These are phyloP conservation scores for Phortica variegata DNA, from an alignment of 1,140 invertebrate species.

Conservation along the genomic window DNA sequence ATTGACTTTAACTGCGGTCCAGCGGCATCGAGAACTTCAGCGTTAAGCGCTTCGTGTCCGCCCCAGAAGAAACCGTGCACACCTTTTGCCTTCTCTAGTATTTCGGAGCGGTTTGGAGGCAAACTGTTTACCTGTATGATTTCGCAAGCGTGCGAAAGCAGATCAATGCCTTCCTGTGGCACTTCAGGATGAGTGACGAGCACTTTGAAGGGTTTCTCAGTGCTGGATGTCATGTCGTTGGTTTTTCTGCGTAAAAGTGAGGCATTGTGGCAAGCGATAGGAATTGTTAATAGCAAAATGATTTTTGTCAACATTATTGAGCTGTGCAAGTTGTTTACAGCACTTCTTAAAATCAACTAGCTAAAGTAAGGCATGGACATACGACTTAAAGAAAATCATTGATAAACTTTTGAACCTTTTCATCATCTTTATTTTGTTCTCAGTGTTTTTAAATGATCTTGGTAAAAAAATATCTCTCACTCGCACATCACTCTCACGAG, in stretches of 20 bases:
- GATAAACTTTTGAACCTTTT: conserved; percentile 40
- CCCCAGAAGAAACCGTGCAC: conserved; percentile 70
- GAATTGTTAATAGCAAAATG: conserved; percentile 5
- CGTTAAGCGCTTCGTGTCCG: conserved; percentile 70
- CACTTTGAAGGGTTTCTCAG: conserved; percentile 46
- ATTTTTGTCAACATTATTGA: conserved; percentile 11
- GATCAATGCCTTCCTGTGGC: conserved; percentile 52
- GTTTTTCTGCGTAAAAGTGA: conserved; percentile 23
- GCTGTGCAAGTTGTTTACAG: conserved; percentile 6
- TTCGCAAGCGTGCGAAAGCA: conserved; percentile 48
- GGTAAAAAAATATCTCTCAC: conserved; percentile 18
- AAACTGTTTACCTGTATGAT: conserved; percentile 33
- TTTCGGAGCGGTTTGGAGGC: conserved; percentile 56
- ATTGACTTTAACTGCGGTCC: conserved; percentile 80
- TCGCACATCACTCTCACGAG: no score
- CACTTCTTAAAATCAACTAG: conserved; percentile 15
- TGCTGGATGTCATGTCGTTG: conserved; percentile 36
- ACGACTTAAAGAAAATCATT: not conserved
- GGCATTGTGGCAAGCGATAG: conserved; percentile 21
- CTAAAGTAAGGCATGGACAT: no score
- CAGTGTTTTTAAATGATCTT: not conserved
- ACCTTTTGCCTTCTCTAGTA: conserved; percentile 65
- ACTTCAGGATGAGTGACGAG: conserved; percentile 57
- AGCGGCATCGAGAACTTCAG: conserved; percentile 69
- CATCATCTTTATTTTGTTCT: conserved; percentile 24